Evolutionary conservation across 2,888 invertebrate species (phyloP).

Genomic region (Drosophila glabriapex): DNA sequence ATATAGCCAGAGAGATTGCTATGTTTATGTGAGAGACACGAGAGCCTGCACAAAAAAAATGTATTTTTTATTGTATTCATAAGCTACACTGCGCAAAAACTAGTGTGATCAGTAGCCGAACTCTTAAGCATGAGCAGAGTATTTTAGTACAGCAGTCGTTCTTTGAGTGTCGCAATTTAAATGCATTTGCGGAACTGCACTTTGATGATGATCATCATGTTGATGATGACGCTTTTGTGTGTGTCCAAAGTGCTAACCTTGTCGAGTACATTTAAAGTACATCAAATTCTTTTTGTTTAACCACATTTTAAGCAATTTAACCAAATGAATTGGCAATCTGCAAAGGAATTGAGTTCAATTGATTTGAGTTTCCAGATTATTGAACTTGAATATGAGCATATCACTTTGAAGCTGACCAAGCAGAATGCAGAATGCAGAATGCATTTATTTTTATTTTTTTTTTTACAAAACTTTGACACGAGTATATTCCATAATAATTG

Average conservation of each 20-base stretch:
- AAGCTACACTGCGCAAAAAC: slow-evolving; percentile 39
- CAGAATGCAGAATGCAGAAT: slow-evolving; percentile 30
- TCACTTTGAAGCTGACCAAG: slow-evolving; percentile 41
- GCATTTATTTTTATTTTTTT: neutral
- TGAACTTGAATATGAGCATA: slow-evolving; percentile 53
- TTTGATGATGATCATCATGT: slow-evolving; percentile 2
- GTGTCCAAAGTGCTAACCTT: slow-evolving; percentile 29
- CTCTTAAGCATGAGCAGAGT: neutral
- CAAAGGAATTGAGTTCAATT: slow-evolving; percentile 66
- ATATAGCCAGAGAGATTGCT: slow-evolving; percentile 45
- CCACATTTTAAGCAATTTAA: slow-evolving; percentile 22
- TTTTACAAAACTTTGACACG: slow-evolving; percentile 17
- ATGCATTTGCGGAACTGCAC: slow-evolving; percentile 55
- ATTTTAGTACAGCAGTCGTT: neutral
- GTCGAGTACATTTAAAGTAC: slow-evolving; percentile 12
- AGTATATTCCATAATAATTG: slow-evolving; percentile 6
- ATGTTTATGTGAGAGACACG: slow-evolving; percentile 23
- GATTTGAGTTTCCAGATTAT: slow-evolving; percentile 45
- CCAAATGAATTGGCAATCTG: slow-evolving; percentile 39
- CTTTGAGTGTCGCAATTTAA: slow-evolving; percentile 31
- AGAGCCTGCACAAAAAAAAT: slow-evolving; percentile 11
- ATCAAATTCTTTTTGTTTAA: slow-evolving; percentile 3
- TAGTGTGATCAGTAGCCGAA: neutral
- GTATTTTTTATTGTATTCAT: slow-evolving; percentile 34
- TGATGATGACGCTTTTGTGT: slow-evolving; percentile 10